Evolutionary conservation across 2,888 invertebrate species (phyloP).

Genomic region (Poecilobothrus nobilitatus): DNA sequence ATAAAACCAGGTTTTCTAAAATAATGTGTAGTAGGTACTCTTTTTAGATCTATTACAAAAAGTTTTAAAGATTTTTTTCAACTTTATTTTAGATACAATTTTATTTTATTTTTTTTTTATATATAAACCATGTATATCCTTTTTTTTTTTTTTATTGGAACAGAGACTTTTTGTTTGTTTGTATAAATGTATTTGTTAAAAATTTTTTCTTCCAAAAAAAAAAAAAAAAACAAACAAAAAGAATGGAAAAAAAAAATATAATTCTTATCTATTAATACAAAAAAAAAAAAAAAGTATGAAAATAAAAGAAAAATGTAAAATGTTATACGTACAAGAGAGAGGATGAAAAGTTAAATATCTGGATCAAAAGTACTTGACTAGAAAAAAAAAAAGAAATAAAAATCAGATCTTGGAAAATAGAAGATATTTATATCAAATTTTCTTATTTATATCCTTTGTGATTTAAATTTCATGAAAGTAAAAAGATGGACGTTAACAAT

Average conservation of each 20-base stretch:
- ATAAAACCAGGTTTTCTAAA: no score
- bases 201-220: no score
- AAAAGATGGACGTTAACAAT: slow-evolving; percentile 6
- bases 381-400: not conserved
- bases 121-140: no score
- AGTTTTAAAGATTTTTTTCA: no score
- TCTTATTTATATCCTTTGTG: slow-evolving; percentile 6
- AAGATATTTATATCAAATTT: slow-evolving; percentile 6
- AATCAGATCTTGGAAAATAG: slow-evolving; percentile 5
- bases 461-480: slow-evolving; percentile 3
- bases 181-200: no score
- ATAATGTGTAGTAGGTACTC: no score
- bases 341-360: slow-evolving; percentile 6
- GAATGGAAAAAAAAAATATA: not conserved
- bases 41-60: no score
- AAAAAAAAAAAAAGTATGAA: not conserved
- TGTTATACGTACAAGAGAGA: not conserved
- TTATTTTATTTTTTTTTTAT: no score
- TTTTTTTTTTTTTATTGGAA: no score
- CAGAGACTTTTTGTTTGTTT: no score
- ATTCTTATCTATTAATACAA: slow-evolving; percentile 1
- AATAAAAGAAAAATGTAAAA: not conserved
- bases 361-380: not conserved
- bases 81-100: no score
- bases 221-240: not conserved